Conservation (phyloP, 2,797 vertebrate species). For the Crenichthys baileyi region DNA sequence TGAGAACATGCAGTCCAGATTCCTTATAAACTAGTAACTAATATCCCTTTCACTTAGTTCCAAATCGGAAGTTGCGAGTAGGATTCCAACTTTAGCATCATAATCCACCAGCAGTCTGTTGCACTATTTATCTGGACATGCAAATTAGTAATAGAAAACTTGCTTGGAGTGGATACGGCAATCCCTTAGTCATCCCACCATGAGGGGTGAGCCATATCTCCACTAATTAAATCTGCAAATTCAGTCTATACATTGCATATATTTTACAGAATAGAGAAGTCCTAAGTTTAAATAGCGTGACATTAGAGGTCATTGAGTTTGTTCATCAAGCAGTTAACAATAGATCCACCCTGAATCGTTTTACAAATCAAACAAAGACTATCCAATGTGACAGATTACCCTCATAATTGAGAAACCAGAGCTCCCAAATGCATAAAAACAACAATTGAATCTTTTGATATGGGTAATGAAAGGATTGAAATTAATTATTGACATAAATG, state of each 20-base stretch:
- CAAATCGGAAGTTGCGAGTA: too few relatives aligned
- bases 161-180: neutral
- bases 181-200: neutral
- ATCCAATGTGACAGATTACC: slow-evolving; percentile 28
- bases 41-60: too few relatives aligned
- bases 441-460: slow-evolving; percentile 20
- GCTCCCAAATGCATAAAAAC: slow-evolving; percentile 21
- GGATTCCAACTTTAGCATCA: too few relatives aligned
- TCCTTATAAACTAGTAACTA: too few relatives aligned
- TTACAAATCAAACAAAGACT: slow-evolving; percentile 34
- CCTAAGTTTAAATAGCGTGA: slow-evolving; percentile 21
- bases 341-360: slow-evolving; percentile 31
- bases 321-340: slow-evolving; percentile 62
- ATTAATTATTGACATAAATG: slow-evolving; percentile 63
- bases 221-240: neutral
- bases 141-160: neutral
- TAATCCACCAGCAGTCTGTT: too few relatives aligned
- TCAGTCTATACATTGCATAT: neutral
- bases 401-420: slow-evolving; percentile 19
- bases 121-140: too few relatives aligned
- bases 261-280: slow-evolving; percentile 25
- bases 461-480: slow-evolving; percentile 41
- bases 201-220: neutral
- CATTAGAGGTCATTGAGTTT: slow-evolving; percentile 32
- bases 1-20: too few relatives aligned